Percentiles rank a stretch among this genome's conserved stretches.
phyloP scores from a whole-genome alignment of 1,140 invertebrate species.

The Mamestra configurata region DNA sequence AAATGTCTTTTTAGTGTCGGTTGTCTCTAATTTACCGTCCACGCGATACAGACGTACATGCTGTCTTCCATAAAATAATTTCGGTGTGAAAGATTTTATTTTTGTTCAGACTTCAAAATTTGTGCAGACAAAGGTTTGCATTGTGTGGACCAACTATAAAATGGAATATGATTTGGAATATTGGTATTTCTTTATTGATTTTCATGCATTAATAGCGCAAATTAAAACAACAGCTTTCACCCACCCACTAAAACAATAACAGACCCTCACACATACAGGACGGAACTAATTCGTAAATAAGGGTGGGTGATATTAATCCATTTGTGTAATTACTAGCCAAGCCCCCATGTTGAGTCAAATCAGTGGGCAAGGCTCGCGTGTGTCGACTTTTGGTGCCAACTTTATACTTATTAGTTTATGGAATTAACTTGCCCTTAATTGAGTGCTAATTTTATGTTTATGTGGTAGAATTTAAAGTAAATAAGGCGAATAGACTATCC shows the following conservation, averaged over 20 bases:
- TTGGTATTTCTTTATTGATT: too few species aligned
- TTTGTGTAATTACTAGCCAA: constrained; percentile 57
- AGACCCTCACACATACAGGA: neutral
- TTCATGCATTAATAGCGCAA: neutral
- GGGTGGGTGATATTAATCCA: constrained; percentile 46
- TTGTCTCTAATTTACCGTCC: too few species aligned
- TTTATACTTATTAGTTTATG: constrained; percentile 34
- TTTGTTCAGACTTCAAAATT: too few species aligned
- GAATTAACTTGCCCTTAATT: constrained; percentile 25
- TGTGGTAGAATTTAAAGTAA: neutral
- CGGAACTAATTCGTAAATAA: constrained; percentile 28
- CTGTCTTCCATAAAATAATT: too few species aligned
- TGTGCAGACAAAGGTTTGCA: too few species aligned
- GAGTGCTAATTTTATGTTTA: constrained; percentile 4
- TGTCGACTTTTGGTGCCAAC: constrained; percentile 2
- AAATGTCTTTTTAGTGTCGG: too few species aligned
- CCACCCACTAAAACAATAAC: neutral
- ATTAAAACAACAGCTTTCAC: neutral
- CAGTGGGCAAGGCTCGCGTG: constrained; percentile 43
- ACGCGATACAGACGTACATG: too few species aligned
- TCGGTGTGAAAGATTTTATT: too few species aligned
- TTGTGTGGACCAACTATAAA: too few species aligned
- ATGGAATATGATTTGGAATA: too few species aligned
- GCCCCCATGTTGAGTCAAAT: constrained; percentile 52
- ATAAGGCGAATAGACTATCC: neutral